Conservation (phyloP, 2,113 vertebrate genomes). For the Girardinichthys multiradiatus region DNA sequence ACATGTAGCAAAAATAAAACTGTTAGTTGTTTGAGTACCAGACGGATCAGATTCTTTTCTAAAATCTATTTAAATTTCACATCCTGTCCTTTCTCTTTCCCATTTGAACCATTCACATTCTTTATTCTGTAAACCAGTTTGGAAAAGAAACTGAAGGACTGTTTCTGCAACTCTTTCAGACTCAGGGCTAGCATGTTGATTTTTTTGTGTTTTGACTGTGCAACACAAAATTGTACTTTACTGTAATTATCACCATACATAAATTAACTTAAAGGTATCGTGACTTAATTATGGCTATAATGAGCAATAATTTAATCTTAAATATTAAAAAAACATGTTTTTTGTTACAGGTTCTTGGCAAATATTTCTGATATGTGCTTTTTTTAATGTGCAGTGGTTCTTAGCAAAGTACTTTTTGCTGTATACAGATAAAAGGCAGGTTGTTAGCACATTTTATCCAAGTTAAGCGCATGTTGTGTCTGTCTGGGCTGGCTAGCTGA, state of each 20-base stretch:
- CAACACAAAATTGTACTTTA: background rate
- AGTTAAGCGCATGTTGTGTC: conserved; percentile 42
- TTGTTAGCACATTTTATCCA: conserved; percentile 7
- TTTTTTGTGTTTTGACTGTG: conserved; percentile 11
- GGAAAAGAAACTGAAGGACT: background rate
- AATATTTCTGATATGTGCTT: conserved; percentile 76
- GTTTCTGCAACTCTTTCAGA: background rate
- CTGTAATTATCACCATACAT: conserved; percentile 13
- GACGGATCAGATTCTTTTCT: background rate
- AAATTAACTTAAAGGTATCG: background rate
- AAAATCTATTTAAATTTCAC: background rate
- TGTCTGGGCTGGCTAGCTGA: background rate
- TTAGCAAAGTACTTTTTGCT: conserved; percentile 58
- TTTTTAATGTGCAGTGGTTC: conserved; percentile 67
- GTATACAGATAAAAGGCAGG: conserved; percentile 49
- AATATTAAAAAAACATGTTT: conserved; percentile 39
- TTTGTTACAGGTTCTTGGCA: conserved; percentile 71
- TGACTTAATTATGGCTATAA: conserved; percentile 52
- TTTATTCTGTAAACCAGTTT: conserved; percentile 12
- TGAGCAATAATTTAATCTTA: conserved; percentile 43
- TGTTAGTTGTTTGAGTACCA: conserved; percentile 30
- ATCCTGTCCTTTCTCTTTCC: background rate
- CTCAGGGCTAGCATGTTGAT: conserved; percentile 16
- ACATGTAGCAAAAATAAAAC: conserved; percentile 44
- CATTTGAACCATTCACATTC: conserved; percentile 28